Conservation (phyloP, 2,888 invertebrate species). For the Spilarctia lutea region DNA sequence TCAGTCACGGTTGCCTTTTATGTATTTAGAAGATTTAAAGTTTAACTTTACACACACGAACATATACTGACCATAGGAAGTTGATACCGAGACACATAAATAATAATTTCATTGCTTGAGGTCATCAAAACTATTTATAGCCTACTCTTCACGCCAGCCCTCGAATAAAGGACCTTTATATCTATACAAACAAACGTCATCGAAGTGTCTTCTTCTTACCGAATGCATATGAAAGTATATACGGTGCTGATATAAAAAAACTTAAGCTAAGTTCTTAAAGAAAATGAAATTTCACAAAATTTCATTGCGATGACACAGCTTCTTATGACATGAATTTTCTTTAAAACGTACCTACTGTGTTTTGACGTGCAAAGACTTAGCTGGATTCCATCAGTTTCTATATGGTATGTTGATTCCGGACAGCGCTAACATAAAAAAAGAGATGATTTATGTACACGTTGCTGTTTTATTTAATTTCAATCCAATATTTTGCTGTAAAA, state of each 20-base stretch:
- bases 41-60: not conserved
- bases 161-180: not conserved
- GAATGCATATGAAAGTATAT: too few relatives aligned
- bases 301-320: too few relatives aligned
- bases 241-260: too few relatives aligned
- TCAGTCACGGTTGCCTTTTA: too few relatives aligned
- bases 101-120: conserved; percentile 2
- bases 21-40: too few relatives aligned
- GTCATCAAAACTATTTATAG: conserved; percentile 8
- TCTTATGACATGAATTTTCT: too few relatives aligned
- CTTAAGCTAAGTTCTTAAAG: too few relatives aligned
- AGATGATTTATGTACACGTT: not conserved
- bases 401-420: not conserved
- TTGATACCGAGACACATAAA: not conserved
- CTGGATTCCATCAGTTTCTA: not conserved
- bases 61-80: not conserved
- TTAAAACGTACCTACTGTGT: too few relatives aligned
- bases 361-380: too few relatives aligned
- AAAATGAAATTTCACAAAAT: too few relatives aligned
- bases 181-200: too few relatives aligned
- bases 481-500: not conserved
- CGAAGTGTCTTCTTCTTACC: too few relatives aligned
- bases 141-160: not conserved
- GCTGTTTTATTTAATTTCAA: not conserved
- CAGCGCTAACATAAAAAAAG: not conserved